These are phyloP conservation scores for Plestiodon gilberti DNA, from an alignment of 2,113 vertebrate species.

Conservation along the genomic window DNA sequence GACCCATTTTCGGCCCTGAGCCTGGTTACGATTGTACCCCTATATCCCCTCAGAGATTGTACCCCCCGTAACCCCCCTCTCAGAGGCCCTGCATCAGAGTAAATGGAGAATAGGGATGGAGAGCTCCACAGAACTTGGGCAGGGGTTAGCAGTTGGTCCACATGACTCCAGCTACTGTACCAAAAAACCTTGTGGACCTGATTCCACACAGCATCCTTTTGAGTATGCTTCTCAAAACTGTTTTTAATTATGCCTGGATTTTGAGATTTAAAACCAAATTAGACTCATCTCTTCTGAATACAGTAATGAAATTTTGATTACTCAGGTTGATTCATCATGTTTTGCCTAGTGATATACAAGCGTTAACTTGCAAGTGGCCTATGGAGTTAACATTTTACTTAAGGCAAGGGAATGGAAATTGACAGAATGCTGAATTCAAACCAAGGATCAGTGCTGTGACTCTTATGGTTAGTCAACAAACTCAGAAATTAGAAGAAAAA, in stretches of 20 bases:
- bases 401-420: conserved; percentile 1
- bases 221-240: background rate
- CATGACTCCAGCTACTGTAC: background rate
- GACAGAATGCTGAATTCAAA: background rate
- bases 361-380: background rate
- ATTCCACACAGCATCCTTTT: background rate
- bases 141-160: background rate
- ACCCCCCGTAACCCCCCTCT: too few species aligned
- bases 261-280: conserved; percentile 1
- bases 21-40: too few species aligned
- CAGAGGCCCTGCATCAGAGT: too few species aligned
- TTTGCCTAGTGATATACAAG: background rate
- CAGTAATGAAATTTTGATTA: conserved; percentile 19
- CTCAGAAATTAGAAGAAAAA: rapidly evolving
- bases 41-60: too few species aligned
- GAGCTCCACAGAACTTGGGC: background rate
- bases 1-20: too few species aligned
- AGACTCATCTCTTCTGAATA: conserved; percentile 17
- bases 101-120: too few species aligned
- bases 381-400: background rate
- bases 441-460: background rate
- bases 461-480: rapidly evolving
- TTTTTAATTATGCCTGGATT: background rate
- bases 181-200: rapidly evolving
- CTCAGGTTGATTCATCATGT: rapidly evolving